Evolutionary conservation across 2,113 vertebrate genomes (phyloP).

Genomic region (Odocoileus hemionus): DNA sequence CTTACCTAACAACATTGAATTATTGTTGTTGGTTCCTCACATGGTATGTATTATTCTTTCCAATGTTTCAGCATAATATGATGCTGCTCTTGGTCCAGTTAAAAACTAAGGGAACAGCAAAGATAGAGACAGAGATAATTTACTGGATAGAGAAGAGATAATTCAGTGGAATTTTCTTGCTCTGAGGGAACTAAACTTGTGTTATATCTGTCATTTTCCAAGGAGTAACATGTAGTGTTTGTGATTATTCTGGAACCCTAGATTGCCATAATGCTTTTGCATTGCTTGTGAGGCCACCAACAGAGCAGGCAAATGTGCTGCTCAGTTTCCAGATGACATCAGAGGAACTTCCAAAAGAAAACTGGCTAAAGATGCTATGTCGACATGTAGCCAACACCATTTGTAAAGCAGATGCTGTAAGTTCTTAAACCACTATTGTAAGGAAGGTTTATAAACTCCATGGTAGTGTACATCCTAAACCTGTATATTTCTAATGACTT

Average conservation of each 20-base stretch:
- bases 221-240: background rate
- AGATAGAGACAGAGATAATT: background rate
- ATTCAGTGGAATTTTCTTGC: background rate
- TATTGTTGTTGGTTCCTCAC: background rate
- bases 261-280: conserved; percentile 96
- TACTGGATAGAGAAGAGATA: background rate
- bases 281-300: conserved; percentile 94
- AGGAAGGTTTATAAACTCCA: background rate
- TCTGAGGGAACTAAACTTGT: background rate
- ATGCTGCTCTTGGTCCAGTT: background rate
- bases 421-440: conserved; percentile 60
- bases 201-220: background rate
- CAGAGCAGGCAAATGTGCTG: conserved; percentile 93
- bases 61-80: background rate
- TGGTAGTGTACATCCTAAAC: background rate
- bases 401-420: conserved; percentile 96
- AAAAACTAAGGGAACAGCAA: background rate
- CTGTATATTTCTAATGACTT: background rate
- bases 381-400: conserved; percentile 98
- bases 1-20: background rate
- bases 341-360: conserved; percentile 90
- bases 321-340: conserved; percentile 95
- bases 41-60: background rate
- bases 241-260: conserved; percentile 68
- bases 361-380: conserved; percentile 92